phyloP scores from a whole-genome alignment of 2,113 vertebrate species.

The Zootoca vivipara region DNA sequence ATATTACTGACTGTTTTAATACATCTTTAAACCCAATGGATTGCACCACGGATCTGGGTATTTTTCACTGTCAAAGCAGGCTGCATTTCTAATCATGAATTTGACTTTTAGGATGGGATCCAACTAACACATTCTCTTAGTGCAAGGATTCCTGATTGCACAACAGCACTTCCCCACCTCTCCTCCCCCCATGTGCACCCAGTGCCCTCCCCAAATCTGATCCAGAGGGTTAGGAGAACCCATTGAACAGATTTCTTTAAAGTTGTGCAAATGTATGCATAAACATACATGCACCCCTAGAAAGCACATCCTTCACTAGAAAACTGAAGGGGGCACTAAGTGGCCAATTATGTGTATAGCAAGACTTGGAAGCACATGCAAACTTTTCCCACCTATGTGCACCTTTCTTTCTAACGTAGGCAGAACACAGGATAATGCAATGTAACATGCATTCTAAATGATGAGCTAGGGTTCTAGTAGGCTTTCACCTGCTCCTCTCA shows the following conservation, averaged over 20 bases:
- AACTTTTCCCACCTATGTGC: background rate
- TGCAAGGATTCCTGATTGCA: too few species aligned
- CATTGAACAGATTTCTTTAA: too few species aligned
- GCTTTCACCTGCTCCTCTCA: background rate
- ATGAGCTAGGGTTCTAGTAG: rapidly evolving
- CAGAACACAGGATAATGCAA: background rate
- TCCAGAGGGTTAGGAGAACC: too few species aligned
- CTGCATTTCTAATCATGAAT: background rate
- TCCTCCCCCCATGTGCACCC: too few species aligned
- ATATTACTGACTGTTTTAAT: too few species aligned
- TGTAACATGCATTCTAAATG: background rate
- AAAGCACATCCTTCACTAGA: background rate
- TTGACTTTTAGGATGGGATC: background rate
- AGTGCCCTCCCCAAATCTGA: too few species aligned
- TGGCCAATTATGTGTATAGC: background rate
- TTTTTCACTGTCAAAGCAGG: background rate
- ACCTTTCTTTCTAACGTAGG: background rate
- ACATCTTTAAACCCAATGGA: background rate
- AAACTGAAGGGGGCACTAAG: background rate
- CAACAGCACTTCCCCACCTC: too few species aligned
- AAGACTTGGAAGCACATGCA: background rate
- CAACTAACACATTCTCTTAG: too few species aligned
- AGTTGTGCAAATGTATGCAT: background rate
- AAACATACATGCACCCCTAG: background rate
- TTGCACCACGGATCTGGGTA: background rate